Percentiles rank a stretch among this genome's conserved stretches.
Evolutionary conservation across 2,113 vertebrate species (phyloP).

Genomic region (Nycticorax nycticorax): DNA sequence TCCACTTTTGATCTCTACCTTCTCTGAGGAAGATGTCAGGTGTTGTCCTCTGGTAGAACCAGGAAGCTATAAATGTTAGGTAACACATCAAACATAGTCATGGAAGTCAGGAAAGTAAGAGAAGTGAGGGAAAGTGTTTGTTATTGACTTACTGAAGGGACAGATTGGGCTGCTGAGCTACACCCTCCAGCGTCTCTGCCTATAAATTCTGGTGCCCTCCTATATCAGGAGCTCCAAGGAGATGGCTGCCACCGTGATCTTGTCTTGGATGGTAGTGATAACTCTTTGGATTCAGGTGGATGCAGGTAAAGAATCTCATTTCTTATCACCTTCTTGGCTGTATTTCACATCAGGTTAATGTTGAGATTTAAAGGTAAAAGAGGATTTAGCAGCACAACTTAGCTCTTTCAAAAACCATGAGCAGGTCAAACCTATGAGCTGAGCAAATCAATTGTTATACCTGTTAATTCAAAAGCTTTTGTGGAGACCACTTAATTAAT

Average conservation of each 20-base stretch:
- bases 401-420: background rate
- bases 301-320: constrained; percentile 34
- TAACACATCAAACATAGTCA: background rate
- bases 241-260: background rate
- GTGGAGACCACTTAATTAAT: background rate
- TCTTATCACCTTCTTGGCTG: background rate
- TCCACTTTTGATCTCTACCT: background rate
- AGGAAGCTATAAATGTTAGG: background rate
- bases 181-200: background rate
- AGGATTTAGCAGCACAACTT: background rate
- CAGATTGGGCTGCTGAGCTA: background rate
- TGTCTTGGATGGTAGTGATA: constrained; percentile 16
- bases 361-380: background rate
- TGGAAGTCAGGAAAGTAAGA: background rate
- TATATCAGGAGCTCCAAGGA: background rate
- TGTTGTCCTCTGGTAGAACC: background rate
- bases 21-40: background rate
- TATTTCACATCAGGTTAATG: background rate
- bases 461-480: background rate
- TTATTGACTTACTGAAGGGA: background rate
- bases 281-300: background rate
- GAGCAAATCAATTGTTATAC: background rate
- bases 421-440: background rate
- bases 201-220: constrained; percentile 1
- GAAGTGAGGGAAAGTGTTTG: background rate